Percentiles rank a stretch among this genome's conserved stretches.
Evolutionary conservation across 2,113 vertebrate species (phyloP).

Genomic region (Silurus meridionalis): DNA sequence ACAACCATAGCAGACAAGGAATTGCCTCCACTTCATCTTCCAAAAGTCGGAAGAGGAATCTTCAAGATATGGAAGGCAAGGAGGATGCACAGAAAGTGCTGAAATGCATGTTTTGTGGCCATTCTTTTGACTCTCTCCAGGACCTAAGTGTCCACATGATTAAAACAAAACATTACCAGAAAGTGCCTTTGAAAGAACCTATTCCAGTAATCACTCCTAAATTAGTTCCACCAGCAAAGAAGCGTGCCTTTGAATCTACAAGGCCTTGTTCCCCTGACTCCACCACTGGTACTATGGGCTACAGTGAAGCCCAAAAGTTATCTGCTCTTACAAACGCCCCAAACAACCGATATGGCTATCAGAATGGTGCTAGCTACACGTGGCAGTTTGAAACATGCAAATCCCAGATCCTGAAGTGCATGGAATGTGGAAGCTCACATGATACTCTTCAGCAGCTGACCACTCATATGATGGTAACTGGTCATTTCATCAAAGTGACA

Average conservation of each 20-base stretch:
- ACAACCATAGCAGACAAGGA: constrained; percentile 91
- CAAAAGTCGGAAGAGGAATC: constrained; percentile 88
- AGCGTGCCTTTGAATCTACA: constrained; percentile 87
- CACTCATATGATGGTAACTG: constrained; percentile 99
- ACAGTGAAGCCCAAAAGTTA: constrained; percentile 81
- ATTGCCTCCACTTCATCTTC: constrained; percentile 86
- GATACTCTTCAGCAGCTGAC: constrained; percentile 97
- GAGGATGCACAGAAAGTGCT: constrained; percentile 97
- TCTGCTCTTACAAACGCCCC: constrained; percentile 73
- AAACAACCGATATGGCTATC: constrained; percentile 94
- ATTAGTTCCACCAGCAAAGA: constrained; percentile 89
- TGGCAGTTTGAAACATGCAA: constrained; percentile 99
- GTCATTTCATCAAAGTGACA: constrained; percentile 97
- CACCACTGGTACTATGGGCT: constrained; percentile 84
- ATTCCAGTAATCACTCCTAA: constrained; percentile 92
- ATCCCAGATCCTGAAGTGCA: constrained; percentile 97
- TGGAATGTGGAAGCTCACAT: constrained; percentile 97
- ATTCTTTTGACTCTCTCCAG: constrained; percentile 97
- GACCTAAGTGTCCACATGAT: constrained; percentile 99
- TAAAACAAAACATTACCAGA: constrained; percentile 99
- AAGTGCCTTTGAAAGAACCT: constrained; percentile 99
- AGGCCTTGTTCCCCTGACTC: constrained; percentile 95
- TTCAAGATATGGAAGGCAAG: constrained; percentile 94
- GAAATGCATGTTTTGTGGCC: constrained; percentile 98
- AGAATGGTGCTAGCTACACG: constrained; percentile 96